Evolutionary conservation across 2,888 invertebrate species (phyloP).

Genomic region (Sabatieria punctata): DNA sequence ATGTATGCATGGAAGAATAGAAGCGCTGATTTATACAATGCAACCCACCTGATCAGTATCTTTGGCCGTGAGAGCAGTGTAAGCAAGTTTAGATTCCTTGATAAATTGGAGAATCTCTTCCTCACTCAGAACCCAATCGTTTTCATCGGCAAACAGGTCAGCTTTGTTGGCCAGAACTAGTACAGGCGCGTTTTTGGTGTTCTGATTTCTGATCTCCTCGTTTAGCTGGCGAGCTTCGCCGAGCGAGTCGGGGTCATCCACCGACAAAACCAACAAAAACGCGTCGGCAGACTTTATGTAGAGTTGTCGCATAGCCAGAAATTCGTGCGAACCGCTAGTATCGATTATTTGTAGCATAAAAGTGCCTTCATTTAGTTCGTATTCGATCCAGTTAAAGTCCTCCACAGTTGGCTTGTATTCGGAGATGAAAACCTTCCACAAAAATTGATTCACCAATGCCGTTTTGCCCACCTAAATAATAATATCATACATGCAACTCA

Average conservation of each 20-base stretch:
- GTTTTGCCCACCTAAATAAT: slow-evolving; percentile 25
- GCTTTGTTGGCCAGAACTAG: slow-evolving; percentile 22
- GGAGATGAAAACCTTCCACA: slow-evolving; percentile 22
- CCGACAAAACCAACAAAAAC: slow-evolving; percentile 24
- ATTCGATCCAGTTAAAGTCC: slow-evolving; percentile 31
- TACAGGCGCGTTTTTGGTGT: slow-evolving; percentile 20
- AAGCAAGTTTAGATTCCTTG: too few relatives aligned
- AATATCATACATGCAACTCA: too few relatives aligned
- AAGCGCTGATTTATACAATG: too few relatives aligned
- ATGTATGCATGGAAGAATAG: too few relatives aligned
- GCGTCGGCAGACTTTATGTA: slow-evolving; percentile 25
- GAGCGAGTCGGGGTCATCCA: slow-evolving; percentile 17
- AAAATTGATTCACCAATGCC: slow-evolving; percentile 24
- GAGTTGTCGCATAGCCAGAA: slow-evolving; percentile 26
- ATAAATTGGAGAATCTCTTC: neutral
- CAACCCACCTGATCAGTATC: too few relatives aligned
- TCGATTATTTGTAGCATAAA: slow-evolving; percentile 22
- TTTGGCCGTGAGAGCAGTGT: too few relatives aligned
- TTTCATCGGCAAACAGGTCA: slow-evolving; percentile 10
- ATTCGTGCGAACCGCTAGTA: slow-evolving; percentile 24
- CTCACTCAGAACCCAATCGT: slow-evolving; percentile 6
- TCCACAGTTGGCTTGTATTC: slow-evolving; percentile 28
- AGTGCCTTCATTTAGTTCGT: slow-evolving; percentile 17
- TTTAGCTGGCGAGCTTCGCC: too few relatives aligned
- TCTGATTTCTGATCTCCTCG: too few relatives aligned